Evolutionary conservation across 1,140 invertebrate genomes (phyloP), one percentile per base, ranked within the genome.

Genomic region (Glossosoma conforme): DNA sequence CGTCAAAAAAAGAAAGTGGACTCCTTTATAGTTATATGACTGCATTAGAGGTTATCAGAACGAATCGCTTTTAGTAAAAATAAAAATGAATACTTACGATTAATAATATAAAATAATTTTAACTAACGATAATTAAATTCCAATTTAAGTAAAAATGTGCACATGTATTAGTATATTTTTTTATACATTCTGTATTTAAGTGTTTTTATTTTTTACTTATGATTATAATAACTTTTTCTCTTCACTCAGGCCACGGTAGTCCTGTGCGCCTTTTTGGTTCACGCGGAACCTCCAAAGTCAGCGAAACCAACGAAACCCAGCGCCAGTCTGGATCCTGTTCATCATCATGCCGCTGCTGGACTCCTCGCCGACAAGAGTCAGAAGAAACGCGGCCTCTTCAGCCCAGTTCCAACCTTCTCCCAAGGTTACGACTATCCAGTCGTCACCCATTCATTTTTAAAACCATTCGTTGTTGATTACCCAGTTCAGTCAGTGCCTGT

Each of bases 391-490:
- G 72, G 72, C n/a, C 62, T 70, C 1, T 54, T 70, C 24, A 64
- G 65, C 9, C 30, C 59, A 2, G 52, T 72, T 3, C 72, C 72
- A 4, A 62, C 72, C 3, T 75, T 64, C 58, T 73, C 73, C 33
- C 61, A 71, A 1, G 72, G 72, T 10, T 63, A 72, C 43, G 72
- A 75, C 33, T 66, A 70, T 43, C 69, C 71, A 0, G 61, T 61
- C 10, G 67, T 75, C 9, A 69, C 67, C 1, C 72, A 75, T 44
- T 75, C 72, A 0, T 61, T 74, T 1, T 48, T 74, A 0, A 75
- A 75, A 37, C 72, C 72, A 0, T 51, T 75, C 3, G 64, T 75
- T 3, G 70, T 75, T 0, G 63, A 65, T 3, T 75, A 74, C 50
- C 72, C 72, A 1, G 68, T 70, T 0, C 67, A 69, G 5, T 69